Evolutionary conservation across 92 coral and sea anemone species (phyloP).

Genomic region (Diadumene lineata): DNA sequence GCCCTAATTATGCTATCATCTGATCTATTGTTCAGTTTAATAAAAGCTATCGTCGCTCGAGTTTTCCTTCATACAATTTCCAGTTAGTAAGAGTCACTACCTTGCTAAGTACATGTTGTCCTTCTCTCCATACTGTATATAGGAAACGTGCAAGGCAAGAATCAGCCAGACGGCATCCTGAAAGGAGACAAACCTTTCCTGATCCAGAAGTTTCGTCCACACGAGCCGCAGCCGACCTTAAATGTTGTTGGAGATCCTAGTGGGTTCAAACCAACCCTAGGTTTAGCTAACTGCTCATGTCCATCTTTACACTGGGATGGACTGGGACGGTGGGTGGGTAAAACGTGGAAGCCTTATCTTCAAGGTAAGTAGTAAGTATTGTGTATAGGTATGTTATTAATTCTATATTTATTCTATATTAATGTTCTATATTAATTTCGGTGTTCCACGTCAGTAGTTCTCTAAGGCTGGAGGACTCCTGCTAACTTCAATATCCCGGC

Average conservation of each 20-base stretch:
- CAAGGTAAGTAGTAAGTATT: too few relatives aligned
- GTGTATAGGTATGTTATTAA: too few relatives aligned
- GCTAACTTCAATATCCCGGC: too few relatives aligned
- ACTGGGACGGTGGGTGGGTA: conserved; percentile 75
- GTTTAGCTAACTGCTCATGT: conserved; percentile 36
- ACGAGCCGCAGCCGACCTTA: conserved; percentile 52
- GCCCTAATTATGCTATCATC: too few relatives aligned
- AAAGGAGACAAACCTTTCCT: conserved; percentile 73
- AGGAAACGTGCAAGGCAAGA: conserved; percentile 97
- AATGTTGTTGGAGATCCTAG: neutral
- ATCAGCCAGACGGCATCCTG: conserved; percentile 87
- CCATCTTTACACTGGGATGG: conserved; percentile 79
- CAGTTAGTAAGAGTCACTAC: too few relatives aligned
- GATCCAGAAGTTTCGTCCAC: conserved; percentile 58
- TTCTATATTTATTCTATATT: neutral
- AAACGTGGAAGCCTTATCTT: conserved; percentile 68
- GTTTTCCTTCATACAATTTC: too few relatives aligned
- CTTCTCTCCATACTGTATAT: too few relatives aligned
- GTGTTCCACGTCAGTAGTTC: too few relatives aligned
- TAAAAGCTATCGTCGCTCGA: too few relatives aligned
- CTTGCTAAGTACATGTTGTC: too few relatives aligned
- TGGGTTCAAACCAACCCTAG: neutral
- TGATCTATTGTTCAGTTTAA: too few relatives aligned
- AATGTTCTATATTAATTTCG: neutral
- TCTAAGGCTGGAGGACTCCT: too few relatives aligned